Evolutionary conservation across 2,113 vertebrate species (phyloP), one percentile per base, ranked within the genome.

Genomic region (Syrmaticus mikado): DNA sequence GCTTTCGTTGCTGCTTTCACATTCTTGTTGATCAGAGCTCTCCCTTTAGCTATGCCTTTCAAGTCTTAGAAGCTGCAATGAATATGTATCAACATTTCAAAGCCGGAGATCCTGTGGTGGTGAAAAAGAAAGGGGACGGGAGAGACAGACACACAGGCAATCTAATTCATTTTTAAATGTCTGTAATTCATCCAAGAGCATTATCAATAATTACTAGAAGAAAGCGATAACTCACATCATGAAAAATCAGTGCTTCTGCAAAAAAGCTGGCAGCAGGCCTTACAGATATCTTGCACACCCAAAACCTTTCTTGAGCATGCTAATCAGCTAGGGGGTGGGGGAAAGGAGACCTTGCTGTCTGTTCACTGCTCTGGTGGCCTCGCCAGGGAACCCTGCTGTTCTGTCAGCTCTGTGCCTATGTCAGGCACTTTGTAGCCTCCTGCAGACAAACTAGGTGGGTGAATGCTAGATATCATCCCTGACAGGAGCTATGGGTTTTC

Each of bases 41-140:
- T 96, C 87, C 82, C 91, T 93, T 96, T 87, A 95, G 90, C 91
- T 92, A 74, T 61, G 89, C 72, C 81, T 96, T 97, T 95, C 88
- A 94, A 87, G 85, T 94, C 41, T 5, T 40, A 93, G 95, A 71
- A 93, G 70, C 66, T 84, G 92, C 92, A 89, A 97, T 96, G 92
- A 97, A 96, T 96, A 95, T 90, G 88, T 95, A 97, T 95, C 94
- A 95, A 79, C 82, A 89, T 95, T 96, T 96, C 93, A 96, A 94
- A 96, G 92, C 83, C 58, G 14, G 65, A 85, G 91, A 94, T 94
- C 88, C 90, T 70, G 80, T 86, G 80, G 89, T 81, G 89, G 84
- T 45, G 84, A 89, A 92, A 89, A 53, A 87, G 84, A 95, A 92
- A 88, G n/a, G 79, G 80, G 46, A 80, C 0, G 2, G 52, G 34